Percentiles rank a stretch among this genome's conserved stretches.
phyloP scores from a whole-genome alignment of 2,113 vertebrate genomes.

The Halcyon senegalensis region DNA sequence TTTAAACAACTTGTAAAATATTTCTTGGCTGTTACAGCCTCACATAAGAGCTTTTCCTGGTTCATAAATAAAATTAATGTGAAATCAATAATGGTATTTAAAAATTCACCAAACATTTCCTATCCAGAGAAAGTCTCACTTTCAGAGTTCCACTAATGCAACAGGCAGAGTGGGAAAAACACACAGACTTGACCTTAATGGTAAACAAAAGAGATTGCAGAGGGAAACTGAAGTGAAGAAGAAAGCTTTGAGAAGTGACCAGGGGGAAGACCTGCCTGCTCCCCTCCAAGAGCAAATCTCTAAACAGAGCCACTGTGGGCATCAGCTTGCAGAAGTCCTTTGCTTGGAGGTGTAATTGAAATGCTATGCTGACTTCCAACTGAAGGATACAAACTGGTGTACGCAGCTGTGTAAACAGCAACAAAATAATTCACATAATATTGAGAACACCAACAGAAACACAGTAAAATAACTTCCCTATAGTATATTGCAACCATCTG shows the following conservation, averaged over 20 bases:
- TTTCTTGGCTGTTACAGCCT: slow-evolving; percentile 23
- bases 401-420: neutral
- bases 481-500: neutral
- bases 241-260: neutral
- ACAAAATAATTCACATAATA: neutral
- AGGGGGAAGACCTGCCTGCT: neutral
- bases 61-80: slow-evolving; percentile 42
- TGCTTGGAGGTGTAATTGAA: neutral
- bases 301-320: neutral
- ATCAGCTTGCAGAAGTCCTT: neutral
- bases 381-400: neutral
- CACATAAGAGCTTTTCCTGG: neutral
- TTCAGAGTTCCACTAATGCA: neutral
- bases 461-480: neutral
- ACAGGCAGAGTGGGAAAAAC: neutral
- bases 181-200: neutral
- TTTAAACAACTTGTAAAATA: slow-evolving; percentile 53
- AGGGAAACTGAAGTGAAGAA: neutral
- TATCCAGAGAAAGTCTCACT: neutral
- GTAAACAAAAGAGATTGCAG: neutral
- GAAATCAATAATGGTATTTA: slow-evolving; percentile 49
- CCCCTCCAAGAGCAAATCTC: neutral
- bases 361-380: neutral
- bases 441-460: neutral
- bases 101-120: slow-evolving; percentile 33